phyloP scores from a whole-genome alignment of 1,140 invertebrate species.

The Proctacanthus coquilletti region DNA sequence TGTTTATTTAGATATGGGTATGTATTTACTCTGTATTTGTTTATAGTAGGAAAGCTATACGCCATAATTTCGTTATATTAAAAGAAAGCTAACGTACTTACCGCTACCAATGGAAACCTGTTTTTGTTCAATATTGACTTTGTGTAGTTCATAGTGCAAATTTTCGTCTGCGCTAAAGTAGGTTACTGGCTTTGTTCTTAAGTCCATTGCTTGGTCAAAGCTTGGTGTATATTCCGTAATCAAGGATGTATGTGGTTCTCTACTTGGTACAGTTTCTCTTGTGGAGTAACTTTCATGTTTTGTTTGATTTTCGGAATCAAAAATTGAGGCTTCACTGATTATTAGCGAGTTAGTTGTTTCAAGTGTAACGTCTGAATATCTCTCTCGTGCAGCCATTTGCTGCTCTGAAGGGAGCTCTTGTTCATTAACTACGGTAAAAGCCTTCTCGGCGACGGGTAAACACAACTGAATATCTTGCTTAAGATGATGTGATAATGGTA shows the following conservation, averaged over 20 bases:
- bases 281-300: not conserved
- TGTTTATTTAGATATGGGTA: conserved; percentile 6
- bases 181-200: not conserved
- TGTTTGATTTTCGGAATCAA: not conserved
- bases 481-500: too few relatives aligned
- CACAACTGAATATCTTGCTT: too few relatives aligned
- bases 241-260: not conserved
- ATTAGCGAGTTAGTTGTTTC: not conserved
- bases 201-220: not conserved
- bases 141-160: conserved; percentile 8
- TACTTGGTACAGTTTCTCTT: not conserved
- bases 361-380: not conserved
- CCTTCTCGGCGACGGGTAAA: too few relatives aligned
- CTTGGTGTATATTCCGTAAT: not conserved
- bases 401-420: too few relatives aligned
- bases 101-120: not conserved
- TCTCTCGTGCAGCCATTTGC: too few relatives aligned
- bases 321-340: not conserved
- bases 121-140: conserved; percentile 24
- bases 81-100: not conserved
- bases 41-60: not conserved
- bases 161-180: not conserved
- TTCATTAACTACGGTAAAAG: too few relatives aligned
- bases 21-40: not conserved
- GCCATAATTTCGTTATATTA: conserved; percentile 6